Percentiles rank a stretch among this genome's conserved stretches.
Conservation (phyloP, 2,797 vertebrate genomes). For the Lacerta viridis region DNA sequence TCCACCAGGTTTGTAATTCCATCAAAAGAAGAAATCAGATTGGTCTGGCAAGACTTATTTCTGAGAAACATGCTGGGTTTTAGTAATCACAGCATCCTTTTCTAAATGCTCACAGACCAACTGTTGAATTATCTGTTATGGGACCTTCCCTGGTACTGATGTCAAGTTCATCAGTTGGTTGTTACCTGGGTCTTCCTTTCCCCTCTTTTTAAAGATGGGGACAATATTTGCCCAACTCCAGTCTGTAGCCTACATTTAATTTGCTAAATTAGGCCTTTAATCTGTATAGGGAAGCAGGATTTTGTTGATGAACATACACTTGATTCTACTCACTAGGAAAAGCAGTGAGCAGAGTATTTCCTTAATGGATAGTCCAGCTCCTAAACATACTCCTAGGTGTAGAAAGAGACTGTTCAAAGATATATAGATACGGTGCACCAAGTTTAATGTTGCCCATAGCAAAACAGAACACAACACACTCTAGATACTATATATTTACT, state of each 20-base stretch:
- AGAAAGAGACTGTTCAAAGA: neutral
- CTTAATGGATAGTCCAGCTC: neutral
- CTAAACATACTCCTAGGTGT: neutral
- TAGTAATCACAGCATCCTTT: no score
- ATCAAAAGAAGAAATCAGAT: no score
- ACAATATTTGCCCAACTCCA: no score
- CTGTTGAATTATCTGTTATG: no score
- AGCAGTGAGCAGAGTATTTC: neutral
- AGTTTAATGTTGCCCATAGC: slow-evolving; percentile 9
- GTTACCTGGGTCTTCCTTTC: no score
- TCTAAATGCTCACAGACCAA: no score
- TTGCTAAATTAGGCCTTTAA: neutral
- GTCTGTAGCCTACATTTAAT: neutral
- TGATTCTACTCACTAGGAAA: slow-evolving; percentile 2
- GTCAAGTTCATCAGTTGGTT: no score
- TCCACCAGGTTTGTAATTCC: no score
- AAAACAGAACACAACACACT: neutral
- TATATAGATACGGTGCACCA: neutral
- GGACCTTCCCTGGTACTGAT: no score
- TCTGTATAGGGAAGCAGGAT: neutral
- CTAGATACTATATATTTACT: slow-evolving; percentile 26
- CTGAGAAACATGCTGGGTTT: no score
- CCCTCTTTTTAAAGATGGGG: no score
- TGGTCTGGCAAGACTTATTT: no score
- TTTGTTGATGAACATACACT: neutral